phyloP scores from a whole-genome alignment of 2,888 invertebrate genomes.

The Apamea epomidion region DNA sequence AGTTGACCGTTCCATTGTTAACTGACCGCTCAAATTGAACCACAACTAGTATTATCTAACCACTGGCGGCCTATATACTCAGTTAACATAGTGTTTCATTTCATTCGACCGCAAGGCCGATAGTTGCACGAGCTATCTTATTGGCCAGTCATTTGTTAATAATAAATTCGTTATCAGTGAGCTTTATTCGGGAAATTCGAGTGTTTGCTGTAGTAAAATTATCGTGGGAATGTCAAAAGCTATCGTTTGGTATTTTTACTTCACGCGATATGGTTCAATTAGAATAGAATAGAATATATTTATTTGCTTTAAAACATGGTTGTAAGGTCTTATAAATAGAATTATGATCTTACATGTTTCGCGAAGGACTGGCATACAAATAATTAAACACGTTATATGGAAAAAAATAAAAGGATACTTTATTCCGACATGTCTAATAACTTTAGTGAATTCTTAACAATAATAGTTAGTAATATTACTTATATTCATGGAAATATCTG shows the following conservation, averaged over 20 bases:
- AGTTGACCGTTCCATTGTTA: conserved; percentile 31
- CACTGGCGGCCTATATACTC: conserved; percentile 39
- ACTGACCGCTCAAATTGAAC: conserved; percentile 30
- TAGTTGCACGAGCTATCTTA: conserved; percentile 53
- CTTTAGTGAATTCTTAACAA: too few species aligned
- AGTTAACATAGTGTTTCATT: conserved; percentile 51
- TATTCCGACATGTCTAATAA: too few species aligned
- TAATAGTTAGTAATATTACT: too few species aligned
- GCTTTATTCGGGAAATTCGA: conserved; percentile 23
- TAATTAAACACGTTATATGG: too few species aligned
- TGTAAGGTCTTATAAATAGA: too few species aligned
- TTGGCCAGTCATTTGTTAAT: conserved; percentile 47
- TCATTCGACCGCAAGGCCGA: conserved; percentile 42
- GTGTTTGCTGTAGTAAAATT: conserved; percentile 8
- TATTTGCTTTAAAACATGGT: too few species aligned
- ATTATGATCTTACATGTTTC: too few species aligned
- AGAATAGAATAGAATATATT: too few species aligned
- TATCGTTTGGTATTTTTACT: background rate
- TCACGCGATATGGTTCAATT: too few species aligned
- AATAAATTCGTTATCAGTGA: conserved; percentile 46
- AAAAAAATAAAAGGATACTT: too few species aligned
- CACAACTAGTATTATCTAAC: conserved; percentile 43
- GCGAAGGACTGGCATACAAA: too few species aligned
- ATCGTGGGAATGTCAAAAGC: conserved; percentile 2
- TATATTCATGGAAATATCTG: conserved; percentile 4